These are phyloP conservation scores for Camptogramma bilineatum DNA, from an alignment of 2,888 invertebrate genomes.

Conservation along the genomic window DNA sequence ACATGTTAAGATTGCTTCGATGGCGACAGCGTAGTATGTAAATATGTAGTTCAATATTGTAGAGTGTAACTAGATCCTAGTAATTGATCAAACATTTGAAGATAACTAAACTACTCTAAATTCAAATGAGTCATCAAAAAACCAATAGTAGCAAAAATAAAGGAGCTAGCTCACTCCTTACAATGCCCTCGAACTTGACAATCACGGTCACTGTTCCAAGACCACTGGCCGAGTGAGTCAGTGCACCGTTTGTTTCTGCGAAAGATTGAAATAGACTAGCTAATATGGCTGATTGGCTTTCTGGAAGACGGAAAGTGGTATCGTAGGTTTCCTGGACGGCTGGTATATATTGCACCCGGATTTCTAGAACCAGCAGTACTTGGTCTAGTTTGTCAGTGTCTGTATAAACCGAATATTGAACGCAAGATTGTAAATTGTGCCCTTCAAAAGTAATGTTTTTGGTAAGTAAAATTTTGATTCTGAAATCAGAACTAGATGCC, in stretches of 20 bases:
- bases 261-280: conserved; percentile 70
- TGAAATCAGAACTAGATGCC: neutral
- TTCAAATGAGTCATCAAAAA: conserved; percentile 5
- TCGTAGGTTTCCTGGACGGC: conserved; percentile 58
- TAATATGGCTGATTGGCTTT: conserved; percentile 69
- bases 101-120: neutral
- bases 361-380: conserved; percentile 3
- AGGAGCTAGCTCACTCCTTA: conserved; percentile 19
- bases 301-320: conserved; percentile 67
- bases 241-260: conserved; percentile 62
- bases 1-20: conserved; percentile 6
- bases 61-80: neutral
- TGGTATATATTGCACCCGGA: conserved; percentile 57
- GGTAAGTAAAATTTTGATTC: neutral
- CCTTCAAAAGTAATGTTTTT: neutral
- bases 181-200: conserved; percentile 25
- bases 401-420: neutral
- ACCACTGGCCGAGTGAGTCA: conserved; percentile 49
- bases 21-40: neutral
- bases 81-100: neutral
- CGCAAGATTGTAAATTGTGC: neutral
- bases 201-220: conserved; percentile 32
- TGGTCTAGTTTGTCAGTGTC: neutral
- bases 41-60: neutral
- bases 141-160: conserved; percentile 1